Evolutionary conservation across 2,888 invertebrate species (phyloP).

Genomic region (Agapetus fuscipes): DNA sequence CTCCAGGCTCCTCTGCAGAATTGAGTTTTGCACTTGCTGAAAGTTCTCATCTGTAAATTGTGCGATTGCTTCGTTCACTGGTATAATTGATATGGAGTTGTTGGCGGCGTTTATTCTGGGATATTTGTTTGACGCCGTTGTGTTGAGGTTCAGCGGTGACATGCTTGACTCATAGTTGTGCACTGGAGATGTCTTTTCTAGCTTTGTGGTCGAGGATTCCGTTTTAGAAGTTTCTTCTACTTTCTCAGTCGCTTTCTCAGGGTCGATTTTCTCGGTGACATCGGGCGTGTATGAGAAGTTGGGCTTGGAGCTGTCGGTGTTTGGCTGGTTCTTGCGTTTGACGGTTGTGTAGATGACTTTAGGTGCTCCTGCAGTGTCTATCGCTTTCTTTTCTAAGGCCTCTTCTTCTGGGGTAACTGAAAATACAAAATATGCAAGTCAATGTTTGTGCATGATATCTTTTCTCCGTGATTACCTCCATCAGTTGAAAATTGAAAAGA

Average conservation of each 20-base stretch:
- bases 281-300: slow-evolving; percentile 15
- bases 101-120: background rate
- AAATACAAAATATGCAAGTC: slow-evolving; percentile 1
- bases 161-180: slow-evolving; percentile 19
- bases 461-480: too few species aligned
- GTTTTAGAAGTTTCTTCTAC: background rate
- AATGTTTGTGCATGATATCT: background rate
- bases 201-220: slow-evolving; percentile 8
- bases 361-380: slow-evolving; percentile 10
- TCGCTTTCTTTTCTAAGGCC: slow-evolving; percentile 7
- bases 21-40: slow-evolving; percentile 6
- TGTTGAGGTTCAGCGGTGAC: slow-evolving; percentile 18
- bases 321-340: slow-evolving; percentile 13
- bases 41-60: slow-evolving; percentile 12
- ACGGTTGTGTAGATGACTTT: slow-evolving; percentile 20
- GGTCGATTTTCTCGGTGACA: slow-evolving; percentile 15
- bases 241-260: background rate
- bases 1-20: slow-evolving; percentile 7
- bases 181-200: slow-evolving; percentile 16
- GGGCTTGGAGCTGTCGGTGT: slow-evolving; percentile 7
- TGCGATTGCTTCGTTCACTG: slow-evolving; percentile 4
- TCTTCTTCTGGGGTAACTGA: slow-evolving; percentile 10
- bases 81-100: slow-evolving; percentile 8
- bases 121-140: slow-evolving; percentile 7
- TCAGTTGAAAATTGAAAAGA: too few species aligned